These are phyloP conservation scores for Hyles lineata DNA, from an alignment of 2,888 invertebrate genomes.

Conservation along the genomic window DNA sequence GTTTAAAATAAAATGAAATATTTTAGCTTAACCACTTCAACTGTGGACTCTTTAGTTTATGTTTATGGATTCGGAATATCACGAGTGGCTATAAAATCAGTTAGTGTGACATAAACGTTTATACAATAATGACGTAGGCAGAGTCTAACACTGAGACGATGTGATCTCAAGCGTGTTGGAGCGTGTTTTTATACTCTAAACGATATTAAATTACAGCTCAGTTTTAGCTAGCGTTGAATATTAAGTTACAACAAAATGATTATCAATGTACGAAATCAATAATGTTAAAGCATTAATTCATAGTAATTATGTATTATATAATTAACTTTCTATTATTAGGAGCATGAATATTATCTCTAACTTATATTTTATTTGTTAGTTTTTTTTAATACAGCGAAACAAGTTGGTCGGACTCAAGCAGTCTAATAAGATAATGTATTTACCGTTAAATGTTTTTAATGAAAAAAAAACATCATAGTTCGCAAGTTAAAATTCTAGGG, in stretches of 20 bases:
- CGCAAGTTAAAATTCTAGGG: no score
- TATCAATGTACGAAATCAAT: background rate
- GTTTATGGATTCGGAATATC: no score
- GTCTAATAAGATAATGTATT: no score
- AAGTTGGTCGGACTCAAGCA: no score
- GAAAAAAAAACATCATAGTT: no score
- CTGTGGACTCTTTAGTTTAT: no score
- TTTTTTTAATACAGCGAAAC: background rate
- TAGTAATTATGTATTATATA: background rate
- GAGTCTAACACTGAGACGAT: conserved; percentile 19
- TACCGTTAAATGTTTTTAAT: no score
- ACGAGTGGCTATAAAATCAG: background rate
- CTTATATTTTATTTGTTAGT: background rate
- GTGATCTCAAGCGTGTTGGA: conserved; percentile 45
- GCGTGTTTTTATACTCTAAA: conserved; percentile 40
- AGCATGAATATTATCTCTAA: background rate
- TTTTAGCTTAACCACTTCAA: no score
- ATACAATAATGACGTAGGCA: conserved; percentile 9
- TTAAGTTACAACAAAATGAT: conserved; percentile 8
- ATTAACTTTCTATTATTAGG: background rate
- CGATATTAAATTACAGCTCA: conserved; percentile 3
- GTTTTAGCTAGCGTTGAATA: background rate
- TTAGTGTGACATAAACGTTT: background rate
- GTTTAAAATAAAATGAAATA: no score
- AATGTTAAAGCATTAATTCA: background rate